Evolutionary conservation across 1,140 invertebrate genomes (phyloP).

Genomic region (silkworm (Bombyx mori)): DNA sequence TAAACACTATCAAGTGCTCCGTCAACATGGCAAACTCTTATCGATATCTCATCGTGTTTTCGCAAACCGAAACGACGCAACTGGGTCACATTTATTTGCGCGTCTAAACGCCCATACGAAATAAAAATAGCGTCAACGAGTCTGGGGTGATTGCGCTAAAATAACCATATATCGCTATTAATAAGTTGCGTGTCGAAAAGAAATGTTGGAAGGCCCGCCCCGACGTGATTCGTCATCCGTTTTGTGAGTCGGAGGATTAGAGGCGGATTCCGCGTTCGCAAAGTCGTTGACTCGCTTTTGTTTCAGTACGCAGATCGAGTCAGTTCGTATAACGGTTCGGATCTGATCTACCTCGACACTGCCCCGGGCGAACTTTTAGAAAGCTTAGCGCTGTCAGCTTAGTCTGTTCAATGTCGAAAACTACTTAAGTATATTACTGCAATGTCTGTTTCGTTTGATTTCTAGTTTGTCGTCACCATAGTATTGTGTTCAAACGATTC

Average conservation of each 20-base stretch:
- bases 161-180: slow-evolving; percentile 36
- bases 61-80: slow-evolving; percentile 41
- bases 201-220: slow-evolving; percentile 38
- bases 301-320: neutral
- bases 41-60: slow-evolving; percentile 41
- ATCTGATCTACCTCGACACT: no score
- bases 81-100: slow-evolving; percentile 57
- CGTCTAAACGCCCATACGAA: slow-evolving; percentile 21
- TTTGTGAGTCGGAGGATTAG: slow-evolving; percentile 39
- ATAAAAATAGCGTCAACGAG: slow-evolving; percentile 27
- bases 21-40: slow-evolving; percentile 63
- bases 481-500: slow-evolving; percentile 33
- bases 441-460: slow-evolving; percentile 18
- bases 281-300: slow-evolving; percentile 52
- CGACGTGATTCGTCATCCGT: slow-evolving; percentile 49
- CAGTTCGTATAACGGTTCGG: no score
- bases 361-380: no score
- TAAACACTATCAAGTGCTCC: slow-evolving; percentile 59
- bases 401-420: no score
- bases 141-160: slow-evolving; percentile 31
- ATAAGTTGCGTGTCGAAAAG: slow-evolving; percentile 38
- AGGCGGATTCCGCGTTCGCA: slow-evolving; percentile 45
- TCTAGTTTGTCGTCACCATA: slow-evolving; percentile 21
- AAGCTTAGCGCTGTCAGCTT: no score
- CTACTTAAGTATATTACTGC: no score